These are phyloP conservation scores for Labroides dimidiatus DNA, from an alignment of 2,797 vertebrate species.

Conservation along the genomic window DNA sequence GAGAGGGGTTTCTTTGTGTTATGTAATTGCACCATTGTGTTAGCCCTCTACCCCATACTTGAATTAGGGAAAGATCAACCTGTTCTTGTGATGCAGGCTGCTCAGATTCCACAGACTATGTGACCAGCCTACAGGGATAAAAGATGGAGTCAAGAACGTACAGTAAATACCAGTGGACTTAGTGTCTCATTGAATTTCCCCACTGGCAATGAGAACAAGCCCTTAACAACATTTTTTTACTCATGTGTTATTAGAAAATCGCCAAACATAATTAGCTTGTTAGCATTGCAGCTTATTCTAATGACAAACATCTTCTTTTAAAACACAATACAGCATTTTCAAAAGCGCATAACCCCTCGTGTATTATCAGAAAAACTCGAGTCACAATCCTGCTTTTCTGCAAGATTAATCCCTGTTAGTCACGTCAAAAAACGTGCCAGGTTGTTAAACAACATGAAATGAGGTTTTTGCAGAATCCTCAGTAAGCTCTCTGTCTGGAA, in stretches of 20 bases:
- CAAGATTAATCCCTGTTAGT: slow-evolving; percentile 1
- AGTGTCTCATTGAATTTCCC: slow-evolving; percentile 40
- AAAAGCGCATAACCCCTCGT: neutral
- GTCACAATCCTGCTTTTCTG: slow-evolving; percentile 7
- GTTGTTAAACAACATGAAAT: slow-evolving; percentile 13
- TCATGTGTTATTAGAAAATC: too few relatives aligned
- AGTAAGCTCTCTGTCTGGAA: neutral
- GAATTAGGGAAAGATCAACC: slow-evolving; percentile 62
- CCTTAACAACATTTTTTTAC: neutral
- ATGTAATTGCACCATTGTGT: slow-evolving; percentile 66
- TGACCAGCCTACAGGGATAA: slow-evolving; percentile 12
- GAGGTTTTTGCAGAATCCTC: neutral
- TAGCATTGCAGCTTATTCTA: neutral
- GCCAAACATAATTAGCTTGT: neutral
- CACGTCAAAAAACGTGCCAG: neutral
- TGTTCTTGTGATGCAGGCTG: slow-evolving; percentile 40
- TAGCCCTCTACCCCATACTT: slow-evolving; percentile 42
- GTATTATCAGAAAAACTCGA: slow-evolving; percentile 8
- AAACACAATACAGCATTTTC: slow-evolving; percentile 6
- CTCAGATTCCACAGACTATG: slow-evolving; percentile 23
- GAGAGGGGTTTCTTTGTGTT: slow-evolving; percentile 67
- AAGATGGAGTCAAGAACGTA: slow-evolving; percentile 13
- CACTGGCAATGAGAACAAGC: neutral
- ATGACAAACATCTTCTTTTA: neutral
- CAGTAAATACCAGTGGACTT: slow-evolving; percentile 44